phyloP scores from a whole-genome alignment of 2,113 vertebrate species.

The Lipotes vexillifer region DNA sequence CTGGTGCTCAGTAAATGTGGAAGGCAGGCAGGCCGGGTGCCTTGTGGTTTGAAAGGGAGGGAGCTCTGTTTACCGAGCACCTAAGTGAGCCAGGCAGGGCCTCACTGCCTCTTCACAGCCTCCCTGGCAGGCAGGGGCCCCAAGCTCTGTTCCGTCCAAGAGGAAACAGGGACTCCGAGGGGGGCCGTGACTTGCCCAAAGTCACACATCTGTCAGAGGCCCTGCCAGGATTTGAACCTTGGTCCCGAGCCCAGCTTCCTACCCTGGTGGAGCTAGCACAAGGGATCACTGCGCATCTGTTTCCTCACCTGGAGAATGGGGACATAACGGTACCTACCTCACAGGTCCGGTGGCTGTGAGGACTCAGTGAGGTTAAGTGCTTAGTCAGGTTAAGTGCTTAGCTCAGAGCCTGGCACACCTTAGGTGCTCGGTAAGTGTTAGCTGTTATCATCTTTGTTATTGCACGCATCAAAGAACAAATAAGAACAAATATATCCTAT shows the following conservation, averaged over 20 bases:
- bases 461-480: not conserved
- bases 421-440: not conserved
- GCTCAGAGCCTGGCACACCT: not conserved
- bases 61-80: not conserved
- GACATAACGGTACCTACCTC: not conserved
- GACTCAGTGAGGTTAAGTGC: too few species aligned
- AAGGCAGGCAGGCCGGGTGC: not conserved
- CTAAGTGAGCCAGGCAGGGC: not conserved
- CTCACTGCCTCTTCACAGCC: not conserved
- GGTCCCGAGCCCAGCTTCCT: not conserved
- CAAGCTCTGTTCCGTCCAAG: not conserved
- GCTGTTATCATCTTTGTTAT: not conserved
- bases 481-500: not conserved
- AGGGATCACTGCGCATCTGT: not conserved
- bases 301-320: not conserved
- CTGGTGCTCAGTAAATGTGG: not conserved
- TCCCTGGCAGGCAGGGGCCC: not conserved
- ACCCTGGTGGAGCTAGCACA: not conserved
- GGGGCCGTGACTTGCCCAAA: not conserved
- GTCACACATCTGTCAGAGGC: not conserved
- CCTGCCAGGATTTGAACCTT: not conserved
- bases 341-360: not conserved
- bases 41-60: not conserved
- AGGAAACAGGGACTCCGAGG: not conserved
- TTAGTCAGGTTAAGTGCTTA: not conserved